phyloP scores from a whole-genome alignment of 2,888 invertebrate species.

The Cabera pusaria region DNA sequence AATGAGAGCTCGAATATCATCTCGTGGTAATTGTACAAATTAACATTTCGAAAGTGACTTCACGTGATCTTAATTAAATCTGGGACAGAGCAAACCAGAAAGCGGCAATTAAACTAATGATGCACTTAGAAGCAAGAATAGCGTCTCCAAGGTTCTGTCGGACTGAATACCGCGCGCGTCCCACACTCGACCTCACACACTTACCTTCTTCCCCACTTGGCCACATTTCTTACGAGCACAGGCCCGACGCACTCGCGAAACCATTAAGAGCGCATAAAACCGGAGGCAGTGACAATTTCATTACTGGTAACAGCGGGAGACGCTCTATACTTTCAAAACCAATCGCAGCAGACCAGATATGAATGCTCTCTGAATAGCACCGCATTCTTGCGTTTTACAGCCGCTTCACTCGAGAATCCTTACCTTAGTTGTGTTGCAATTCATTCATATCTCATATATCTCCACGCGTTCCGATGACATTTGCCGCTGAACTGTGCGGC shows the following conservation, averaged over 20 bases:
- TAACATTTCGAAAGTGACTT: constrained; percentile 18
- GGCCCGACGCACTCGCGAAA: constrained; percentile 22
- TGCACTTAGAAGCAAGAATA: constrained; percentile 34
- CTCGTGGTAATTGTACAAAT: constrained; percentile 6
- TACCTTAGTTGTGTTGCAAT: constrained; percentile 30
- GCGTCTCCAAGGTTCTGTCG: constrained; percentile 28
- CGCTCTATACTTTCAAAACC: constrained; percentile 26
- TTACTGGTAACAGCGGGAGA: constrained; percentile 31
- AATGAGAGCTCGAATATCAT: not conserved
- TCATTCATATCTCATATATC: constrained; percentile 34
- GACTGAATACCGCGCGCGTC: constrained; percentile 42
- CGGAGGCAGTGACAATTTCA: constrained; percentile 19
- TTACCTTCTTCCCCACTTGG: constrained; percentile 50
- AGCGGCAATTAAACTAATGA: constrained; percentile 18
- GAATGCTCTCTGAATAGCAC: constrained; percentile 18
- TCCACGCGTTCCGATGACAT: constrained; percentile 62
- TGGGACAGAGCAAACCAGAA: constrained; percentile 20
- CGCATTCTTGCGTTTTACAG: constrained; percentile 37
- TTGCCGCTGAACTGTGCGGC: constrained; percentile 45
- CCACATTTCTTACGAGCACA: constrained; percentile 25
- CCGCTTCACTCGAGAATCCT: constrained; percentile 21
- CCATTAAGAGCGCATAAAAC: constrained; percentile 37
- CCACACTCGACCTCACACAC: constrained; percentile 33
- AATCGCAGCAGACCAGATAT: constrained; percentile 24
- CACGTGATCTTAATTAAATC: constrained; percentile 19